phyloP scores from a whole-genome alignment of 2,797 vertebrate species.

The Coccyzus lansbergi region DNA sequence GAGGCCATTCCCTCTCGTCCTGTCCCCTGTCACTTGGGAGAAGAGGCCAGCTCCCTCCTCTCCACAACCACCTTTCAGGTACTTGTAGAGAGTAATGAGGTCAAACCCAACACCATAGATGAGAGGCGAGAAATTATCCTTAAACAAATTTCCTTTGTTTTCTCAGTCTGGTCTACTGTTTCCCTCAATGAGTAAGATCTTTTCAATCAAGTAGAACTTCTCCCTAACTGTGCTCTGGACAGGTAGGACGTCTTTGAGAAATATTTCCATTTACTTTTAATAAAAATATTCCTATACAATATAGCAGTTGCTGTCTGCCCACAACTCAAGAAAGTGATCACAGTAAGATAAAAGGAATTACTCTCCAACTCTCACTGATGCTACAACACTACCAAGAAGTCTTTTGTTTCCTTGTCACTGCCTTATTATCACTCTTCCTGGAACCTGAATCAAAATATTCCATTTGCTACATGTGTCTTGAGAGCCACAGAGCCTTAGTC shows the following conservation, averaged over 20 bases:
- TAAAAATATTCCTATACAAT: neutral
- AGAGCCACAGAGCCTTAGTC: neutral
- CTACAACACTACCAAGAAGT: neutral
- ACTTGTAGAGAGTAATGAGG: too few relatives aligned
- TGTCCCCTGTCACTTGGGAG: too few relatives aligned
- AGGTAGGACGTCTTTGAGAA: neutral
- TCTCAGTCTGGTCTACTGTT: neutral
- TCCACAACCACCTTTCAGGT: too few relatives aligned
- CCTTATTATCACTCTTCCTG: neutral
- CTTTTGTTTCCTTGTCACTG: neutral
- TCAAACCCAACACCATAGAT: accelerated
- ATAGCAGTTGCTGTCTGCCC: neutral
- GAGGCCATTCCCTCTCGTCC: too few relatives aligned
- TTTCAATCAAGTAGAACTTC: neutral
- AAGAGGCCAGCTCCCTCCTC: too few relatives aligned
- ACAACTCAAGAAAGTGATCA: neutral
- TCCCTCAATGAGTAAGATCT: neutral
- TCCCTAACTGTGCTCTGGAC: neutral
- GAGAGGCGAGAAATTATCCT: neutral
- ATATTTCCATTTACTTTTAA: neutral
- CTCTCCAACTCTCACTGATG: neutral
- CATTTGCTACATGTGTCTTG: neutral
- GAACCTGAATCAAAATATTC: neutral
- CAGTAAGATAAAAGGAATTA: neutral
- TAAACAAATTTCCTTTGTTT: neutral